Percentiles rank a stretch among this genome's conserved stretches.
These are phyloP conservation scores for Eumaeus atala DNA, from an alignment of 1,140 invertebrate genomes.

Conservation along the genomic window DNA sequence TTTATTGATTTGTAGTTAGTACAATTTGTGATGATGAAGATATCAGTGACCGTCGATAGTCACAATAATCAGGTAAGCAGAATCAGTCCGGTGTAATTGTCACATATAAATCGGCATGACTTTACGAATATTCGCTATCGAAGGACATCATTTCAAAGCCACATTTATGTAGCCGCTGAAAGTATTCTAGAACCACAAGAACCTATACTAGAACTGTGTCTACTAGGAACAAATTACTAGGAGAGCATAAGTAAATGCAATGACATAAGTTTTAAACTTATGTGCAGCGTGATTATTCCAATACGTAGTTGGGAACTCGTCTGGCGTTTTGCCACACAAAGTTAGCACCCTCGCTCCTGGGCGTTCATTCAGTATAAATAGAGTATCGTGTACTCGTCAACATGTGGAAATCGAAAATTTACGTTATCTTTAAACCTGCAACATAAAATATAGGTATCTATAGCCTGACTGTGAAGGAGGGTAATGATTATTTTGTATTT, in stretches of 20 bases:
- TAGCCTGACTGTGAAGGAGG: not conserved
- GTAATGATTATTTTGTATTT: too few relatives aligned
- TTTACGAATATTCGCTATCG: too few relatives aligned
- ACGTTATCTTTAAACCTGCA: not conserved
- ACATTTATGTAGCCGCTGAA: too few relatives aligned
- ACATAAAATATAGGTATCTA: not conserved
- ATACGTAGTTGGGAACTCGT: slow-evolving; percentile 5
- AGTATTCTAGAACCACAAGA: too few relatives aligned
- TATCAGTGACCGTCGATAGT: too few relatives aligned
- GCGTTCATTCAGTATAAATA: slow-evolving; percentile 8
- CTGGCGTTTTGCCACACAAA: slow-evolving; percentile 4
- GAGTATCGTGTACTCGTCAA: slow-evolving; percentile 1
- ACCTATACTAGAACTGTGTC: too few relatives aligned
- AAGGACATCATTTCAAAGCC: too few relatives aligned
- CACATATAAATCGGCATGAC: too few relatives aligned
- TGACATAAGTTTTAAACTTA: slow-evolving; percentile 1
- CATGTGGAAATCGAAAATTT: slow-evolving; percentile 3
- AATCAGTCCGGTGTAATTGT: too few relatives aligned
- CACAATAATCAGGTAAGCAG: too few relatives aligned
- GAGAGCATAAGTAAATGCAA: not conserved
- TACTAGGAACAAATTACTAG: not conserved
- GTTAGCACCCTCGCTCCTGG: not conserved
- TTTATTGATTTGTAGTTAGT: too few relatives aligned
- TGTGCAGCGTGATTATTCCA: slow-evolving; percentile 5
- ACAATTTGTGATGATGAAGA: too few relatives aligned